Evolutionary conservation across 1,140 invertebrate species (phyloP).

Genomic region (Formica exsecta): DNA sequence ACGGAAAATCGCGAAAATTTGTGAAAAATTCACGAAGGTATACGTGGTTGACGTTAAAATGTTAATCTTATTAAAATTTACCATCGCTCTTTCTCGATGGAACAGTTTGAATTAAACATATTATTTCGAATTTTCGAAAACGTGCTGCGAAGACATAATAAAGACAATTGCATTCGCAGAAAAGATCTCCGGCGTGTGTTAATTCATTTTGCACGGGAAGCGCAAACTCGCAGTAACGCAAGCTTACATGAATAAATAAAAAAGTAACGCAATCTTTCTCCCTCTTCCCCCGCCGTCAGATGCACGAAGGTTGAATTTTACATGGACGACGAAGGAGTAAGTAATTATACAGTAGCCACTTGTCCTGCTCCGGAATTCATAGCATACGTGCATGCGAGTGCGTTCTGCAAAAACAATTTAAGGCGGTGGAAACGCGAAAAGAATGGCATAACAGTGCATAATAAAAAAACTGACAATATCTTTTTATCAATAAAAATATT

Average conservation of each 20-base stretch:
- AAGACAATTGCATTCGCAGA: neutral
- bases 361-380: slow-evolving; percentile 39
- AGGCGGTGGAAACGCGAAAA: neutral
- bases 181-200: neutral
- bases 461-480: neutral
- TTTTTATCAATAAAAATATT: neutral
- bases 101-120: neutral
- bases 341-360: slow-evolving; percentile 56
- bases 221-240: slow-evolving; percentile 5
- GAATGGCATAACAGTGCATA: too few species aligned
- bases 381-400: neutral
- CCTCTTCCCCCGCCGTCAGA: neutral
- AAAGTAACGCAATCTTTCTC: slow-evolving; percentile 18
- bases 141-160: neutral
- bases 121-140: neutral
- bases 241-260: slow-evolving; percentile 57
- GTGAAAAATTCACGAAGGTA: slow-evolving; percentile 20
- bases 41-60: neutral
- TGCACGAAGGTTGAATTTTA: slow-evolving; percentile 42
- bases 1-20: neutral
- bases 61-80: slow-evolving; percentile 1
- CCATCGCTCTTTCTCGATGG: too few species aligned
- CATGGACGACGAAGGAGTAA: slow-evolving; percentile 10
- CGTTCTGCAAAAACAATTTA: slow-evolving; percentile 19
- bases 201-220: slow-evolving; percentile 15